Evolutionary conservation across 2,113 vertebrate genomes (phyloP).

Genomic region (Ibidorhyncha struthersii): DNA sequence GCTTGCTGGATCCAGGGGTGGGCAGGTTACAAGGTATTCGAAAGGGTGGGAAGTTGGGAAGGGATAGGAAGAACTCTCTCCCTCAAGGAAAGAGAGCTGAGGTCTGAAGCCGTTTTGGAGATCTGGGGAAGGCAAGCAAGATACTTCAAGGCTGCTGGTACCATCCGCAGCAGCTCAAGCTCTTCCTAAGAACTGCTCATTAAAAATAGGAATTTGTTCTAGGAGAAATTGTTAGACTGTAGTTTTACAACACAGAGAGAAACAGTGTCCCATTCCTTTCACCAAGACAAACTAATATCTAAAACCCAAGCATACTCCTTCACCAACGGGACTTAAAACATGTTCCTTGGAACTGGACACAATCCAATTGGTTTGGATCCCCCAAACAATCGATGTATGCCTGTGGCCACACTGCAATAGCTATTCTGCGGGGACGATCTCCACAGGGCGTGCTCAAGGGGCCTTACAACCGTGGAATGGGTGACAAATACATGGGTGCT

Average conservation of each 20-base stretch:
- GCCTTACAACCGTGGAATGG: not conserved
- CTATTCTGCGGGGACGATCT: not conserved
- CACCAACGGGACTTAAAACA: not conserved
- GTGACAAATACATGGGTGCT: not conserved
- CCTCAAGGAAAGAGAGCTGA: not conserved
- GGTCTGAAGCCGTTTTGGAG: not conserved
- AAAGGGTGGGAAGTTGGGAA: not conserved
- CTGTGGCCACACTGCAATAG: not conserved
- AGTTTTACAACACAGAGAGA: not conserved
- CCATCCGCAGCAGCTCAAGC: not conserved
- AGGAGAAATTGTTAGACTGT: not conserved
- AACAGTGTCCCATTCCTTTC: not conserved
- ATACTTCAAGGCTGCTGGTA: not conserved
- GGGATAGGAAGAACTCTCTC: not conserved
- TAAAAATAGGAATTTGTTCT: not conserved
- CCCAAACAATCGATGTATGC: accelerated
- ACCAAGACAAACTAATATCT: not conserved
- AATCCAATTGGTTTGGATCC: not conserved
- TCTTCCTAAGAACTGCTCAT: not conserved
- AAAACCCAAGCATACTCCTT: not conserved
- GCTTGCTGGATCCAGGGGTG: constrained; percentile 14
- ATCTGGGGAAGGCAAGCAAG: not conserved
- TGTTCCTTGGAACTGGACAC: not conserved
- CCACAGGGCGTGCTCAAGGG: not conserved
- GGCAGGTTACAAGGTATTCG: not conserved